Conservation (phyloP, 2,113 vertebrate species). For the Aplodontia rufa region DNA sequence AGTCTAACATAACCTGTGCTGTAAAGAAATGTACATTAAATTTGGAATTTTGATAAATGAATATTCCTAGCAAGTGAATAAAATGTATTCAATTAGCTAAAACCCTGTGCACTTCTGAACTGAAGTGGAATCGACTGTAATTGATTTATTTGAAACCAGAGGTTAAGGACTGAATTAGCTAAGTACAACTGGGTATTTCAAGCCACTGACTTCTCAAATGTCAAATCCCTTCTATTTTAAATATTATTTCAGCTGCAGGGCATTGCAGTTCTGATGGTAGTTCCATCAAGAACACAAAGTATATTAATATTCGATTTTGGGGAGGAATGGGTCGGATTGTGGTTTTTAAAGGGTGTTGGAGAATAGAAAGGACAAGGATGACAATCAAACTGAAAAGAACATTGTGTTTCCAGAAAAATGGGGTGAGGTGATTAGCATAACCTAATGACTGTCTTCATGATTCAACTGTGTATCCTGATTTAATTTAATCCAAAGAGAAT, state of each 20-base stretch:
- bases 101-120: conserved; percentile 94
- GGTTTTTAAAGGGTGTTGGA: conserved; percentile 69
- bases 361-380: conserved; percentile 73
- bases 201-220: conserved; percentile 95
- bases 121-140: conserved; percentile 94
- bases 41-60: conserved; percentile 88
- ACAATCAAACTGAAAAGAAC: conserved; percentile 69
- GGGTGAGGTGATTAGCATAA: conserved; percentile 76
- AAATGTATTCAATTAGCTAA: conserved; percentile 93
- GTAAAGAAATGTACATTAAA: conserved; percentile 84
- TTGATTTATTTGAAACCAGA: conserved; percentile 96
- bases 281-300: conserved; percentile 92
- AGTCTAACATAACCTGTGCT: conserved; percentile 78
- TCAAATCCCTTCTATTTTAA: conserved; percentile 91
- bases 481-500: conserved; percentile 35
- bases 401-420: conserved; percentile 67
- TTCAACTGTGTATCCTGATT: conserved; percentile 74
- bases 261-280: conserved; percentile 89
- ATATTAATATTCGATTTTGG: conserved; percentile 91
- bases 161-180: conserved; percentile 97
- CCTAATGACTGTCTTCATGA: conserved; percentile 49
- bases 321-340: conserved; percentile 78
- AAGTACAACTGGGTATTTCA: conserved; percentile 96
- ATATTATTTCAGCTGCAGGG: conserved; percentile 93
- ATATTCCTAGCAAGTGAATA: conserved; percentile 90